Evolutionary conservation across 2,113 vertebrate species (phyloP), one percentile per base, ranked within the genome.

Genomic region (Amphilophus citrinellus): DNA sequence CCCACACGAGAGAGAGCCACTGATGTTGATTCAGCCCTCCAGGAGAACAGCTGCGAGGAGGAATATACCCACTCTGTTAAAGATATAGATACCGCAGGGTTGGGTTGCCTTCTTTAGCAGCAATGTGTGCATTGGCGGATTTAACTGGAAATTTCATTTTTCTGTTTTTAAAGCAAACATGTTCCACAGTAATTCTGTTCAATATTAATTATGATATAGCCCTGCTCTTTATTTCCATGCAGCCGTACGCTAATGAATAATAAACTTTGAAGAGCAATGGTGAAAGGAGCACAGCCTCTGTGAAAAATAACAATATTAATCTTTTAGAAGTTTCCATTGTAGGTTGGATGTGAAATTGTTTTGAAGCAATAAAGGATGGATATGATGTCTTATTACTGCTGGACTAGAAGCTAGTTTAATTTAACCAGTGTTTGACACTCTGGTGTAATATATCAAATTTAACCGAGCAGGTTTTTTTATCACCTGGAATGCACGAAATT

Each of bases 1-100:
- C 53, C 84, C 47, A 56, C 79, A 30, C 20, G 76, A 68, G 22
- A 79, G 20, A 79, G 88, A 88, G 18, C 71, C 71, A 88, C 91
- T 44, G 78, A 81, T 89, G 92, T 53, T 82, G 77, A 22, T 44
- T 7, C 85, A 85, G 81, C 83, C 71, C 61, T 79, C 80, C 62
- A 24, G 3, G 27, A 71, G 6, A 79, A 1, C 32, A 80, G 68
- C 22, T n/a, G 20, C 24, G 44, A 71, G n/a, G 27, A 60, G 3
- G 17, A 62, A 50, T 14, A 79, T 65, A 24, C 32, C 47, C 65
- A 68, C 47, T 56, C 68, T n/a, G 53, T 56, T 73, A 53, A 73
- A 73, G 24, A 73, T 35, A 73, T 56, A 35, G 17, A 56, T 18
- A 32, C 68, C 44, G 20, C 44, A 53, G 66, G 10, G 17, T 50